Evolutionary conservation across 2,797 vertebrate genomes (phyloP), one percentile per base, ranked within the genome.

Genomic region (Morus bassanus): DNA sequence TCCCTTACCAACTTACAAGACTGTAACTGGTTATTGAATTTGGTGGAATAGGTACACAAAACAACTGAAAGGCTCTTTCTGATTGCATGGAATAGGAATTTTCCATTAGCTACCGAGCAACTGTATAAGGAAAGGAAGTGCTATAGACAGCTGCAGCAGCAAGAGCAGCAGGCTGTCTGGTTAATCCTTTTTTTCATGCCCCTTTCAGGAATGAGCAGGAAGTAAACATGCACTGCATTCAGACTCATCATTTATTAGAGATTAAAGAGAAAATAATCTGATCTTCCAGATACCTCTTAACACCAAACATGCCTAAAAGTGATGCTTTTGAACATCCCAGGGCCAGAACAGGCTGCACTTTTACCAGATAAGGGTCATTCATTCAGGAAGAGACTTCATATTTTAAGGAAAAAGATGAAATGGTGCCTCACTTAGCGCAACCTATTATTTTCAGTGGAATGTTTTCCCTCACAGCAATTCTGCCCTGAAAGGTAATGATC

Each of bases 41-140:
- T 60, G 28, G 21, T 84, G 65, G 7, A 53, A 68, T 18, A 54
- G 54, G 27, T 91, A 61, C 2, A 24, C 9, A 41, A 45, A 88
- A 80, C 28, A 60, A 11, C 10, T 3, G 14, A 51, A 85, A 91
- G 16, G 9, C 23, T 51, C 43, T 39, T 91, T 77, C 43, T 91
- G 54, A 70, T 59, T 88, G 37, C 56, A 74, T 24, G n/a, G 22
- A 48, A 63, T 10, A 67, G 89, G 75, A 91, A 90, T 96, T 95
- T 96, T 91, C 85, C 81, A 85, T 35, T 54, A 79, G 51, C 33
- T 85, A 63, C 89, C 33, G 18, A 96, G 75, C 27, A 53, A 57
- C 85, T 33, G 25, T 95, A 35, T 80, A 90, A 93, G 73, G 54
- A 95, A 95, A 97, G 96, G 97, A 98, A 98, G 92, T 93, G 54